Base-by-base conservation (phyloP, 1,140 invertebrate genomes). In the Marisa cornuarietis region DNA sequence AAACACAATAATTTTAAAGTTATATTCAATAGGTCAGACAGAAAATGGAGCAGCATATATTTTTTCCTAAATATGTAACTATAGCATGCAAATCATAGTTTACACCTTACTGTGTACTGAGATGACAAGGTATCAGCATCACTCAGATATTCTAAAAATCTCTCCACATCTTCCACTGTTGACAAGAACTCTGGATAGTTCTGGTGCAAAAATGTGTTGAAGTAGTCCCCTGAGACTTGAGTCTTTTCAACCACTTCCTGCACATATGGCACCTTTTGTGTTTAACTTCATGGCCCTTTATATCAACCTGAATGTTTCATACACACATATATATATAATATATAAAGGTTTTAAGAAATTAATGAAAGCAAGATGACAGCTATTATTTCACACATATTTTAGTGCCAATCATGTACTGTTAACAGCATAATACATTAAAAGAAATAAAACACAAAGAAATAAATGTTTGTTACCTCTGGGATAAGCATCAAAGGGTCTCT, bases 181-280 rank as follows among this genome's bases (percentile, higher is more conserved):
- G 83, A 77, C 76, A 85, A 87, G 76, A 91, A 91, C 22, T 89
- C 86, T n/a, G 88, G 65, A 83, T 90, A 91, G 79, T 91, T 91
- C 81, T 91, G 89, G 66, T 91, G 90, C 24, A 91, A 79, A 80
- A 87, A 91, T 22, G 89, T 85, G 66, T 79, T 85, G 80, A 91
- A 90, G 69, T 84, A 87, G n/a, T 91, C 89, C 13, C 88, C 86
- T 20, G 88, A 89, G 10, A 91, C 71, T 31, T 89, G 85, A 49
- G 83, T 87, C 74, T 87, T 89, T 31, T 87, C 85, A 54, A 90
- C 83, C 16, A 91, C 87, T 74, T 90, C 89, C 89, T 91, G 81
- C 13, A 79, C 69, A 63, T 62, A 26, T 58, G 71, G 31, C 49
- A 49, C 49, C 49, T 16, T 49, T 42, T 16, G 71, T 42, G 10